Evolutionary conservation across 2,888 invertebrate species (phyloP), one percentile per base, ranked within the genome.

Genomic region (Drosophila leonis): DNA sequence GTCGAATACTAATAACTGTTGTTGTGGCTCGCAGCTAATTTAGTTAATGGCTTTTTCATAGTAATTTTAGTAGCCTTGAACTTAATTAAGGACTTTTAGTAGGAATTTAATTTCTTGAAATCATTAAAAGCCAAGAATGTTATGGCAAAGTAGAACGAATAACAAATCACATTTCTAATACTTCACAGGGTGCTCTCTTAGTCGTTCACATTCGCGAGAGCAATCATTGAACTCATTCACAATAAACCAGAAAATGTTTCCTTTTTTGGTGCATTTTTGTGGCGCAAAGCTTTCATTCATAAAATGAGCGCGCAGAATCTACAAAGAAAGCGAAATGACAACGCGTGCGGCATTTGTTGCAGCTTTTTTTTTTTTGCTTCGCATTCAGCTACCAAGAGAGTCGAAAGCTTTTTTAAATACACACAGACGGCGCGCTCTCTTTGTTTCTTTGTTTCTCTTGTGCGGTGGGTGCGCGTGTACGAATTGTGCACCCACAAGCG

Each of bases 261-360:
- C 41, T 57, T 65, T 56, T 70, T 76, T 70, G 63, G 63, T 65
- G 41, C 41, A 41, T 80, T 77, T 78, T 20, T 51, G 35, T 61
- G 33, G 27, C 10, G 7, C 48, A 20, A 42, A 60, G 81, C 74
- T 77, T 78, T 78, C 77, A 78, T 78, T 78, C 78, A 78, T 78
- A 78, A 78, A 78, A 61, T 9, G 39, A 29, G 44, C 39, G 73
- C 73, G 77, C 77, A 66, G 77, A 73, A 65, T 56, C 70, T 33
- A 7, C 54, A 56, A 42, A 67, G 65, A 78, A 72, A 78, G 78
- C 72, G 68, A 72, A 75, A 78, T 66, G 48, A 20, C 15, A 62
- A 48, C 12, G 9, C 31, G 52, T 41, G 49, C 65, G 65, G 60
- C 60, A 13, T 51, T 42, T 65, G 18, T 24, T 6, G 5, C 27